These are phyloP conservation scores for Glaucomys volans DNA, from an alignment of 2,113 vertebrate genomes.

Conservation along the genomic window DNA sequence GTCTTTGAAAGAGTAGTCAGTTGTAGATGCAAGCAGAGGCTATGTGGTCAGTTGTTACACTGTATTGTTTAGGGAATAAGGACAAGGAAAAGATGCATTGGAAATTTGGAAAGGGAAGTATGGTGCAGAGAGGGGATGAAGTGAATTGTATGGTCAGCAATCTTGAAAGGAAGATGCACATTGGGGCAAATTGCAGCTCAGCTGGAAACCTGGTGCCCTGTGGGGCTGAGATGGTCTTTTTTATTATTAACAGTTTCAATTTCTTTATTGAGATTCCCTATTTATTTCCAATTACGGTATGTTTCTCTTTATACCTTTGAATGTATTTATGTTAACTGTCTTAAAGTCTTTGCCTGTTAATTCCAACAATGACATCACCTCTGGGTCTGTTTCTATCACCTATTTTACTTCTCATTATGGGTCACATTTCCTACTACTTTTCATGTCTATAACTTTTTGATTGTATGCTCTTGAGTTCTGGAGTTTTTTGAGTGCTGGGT, in stretches of 20 bases:
- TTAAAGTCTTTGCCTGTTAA: neutral
- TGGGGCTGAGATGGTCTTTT: neutral
- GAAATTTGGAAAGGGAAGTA: neutral
- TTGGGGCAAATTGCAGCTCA: neutral
- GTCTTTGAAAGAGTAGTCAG: neutral
- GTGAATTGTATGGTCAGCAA: neutral
- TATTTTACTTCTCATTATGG: neutral
- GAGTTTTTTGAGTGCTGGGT: neutral
- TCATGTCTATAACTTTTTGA: neutral
- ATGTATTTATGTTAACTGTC: neutral
- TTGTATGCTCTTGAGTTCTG: neutral
- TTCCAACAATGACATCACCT: neutral
- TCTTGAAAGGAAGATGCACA: neutral
- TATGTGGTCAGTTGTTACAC: no score
- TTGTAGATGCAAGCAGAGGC: neutral
- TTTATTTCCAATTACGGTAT: neutral
- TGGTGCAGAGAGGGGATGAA: neutral
- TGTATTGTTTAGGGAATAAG: no score
- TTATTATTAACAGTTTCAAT: neutral
- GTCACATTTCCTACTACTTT: neutral
- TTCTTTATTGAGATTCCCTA: neutral
- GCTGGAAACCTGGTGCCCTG: neutral
- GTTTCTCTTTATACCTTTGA: neutral
- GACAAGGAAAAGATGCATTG: neutral
- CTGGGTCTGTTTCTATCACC: neutral